Evolutionary conservation across 2,113 vertebrate genomes (phyloP), one percentile per base, ranked within the genome.

Genomic region (Aplodontia rufa): DNA sequence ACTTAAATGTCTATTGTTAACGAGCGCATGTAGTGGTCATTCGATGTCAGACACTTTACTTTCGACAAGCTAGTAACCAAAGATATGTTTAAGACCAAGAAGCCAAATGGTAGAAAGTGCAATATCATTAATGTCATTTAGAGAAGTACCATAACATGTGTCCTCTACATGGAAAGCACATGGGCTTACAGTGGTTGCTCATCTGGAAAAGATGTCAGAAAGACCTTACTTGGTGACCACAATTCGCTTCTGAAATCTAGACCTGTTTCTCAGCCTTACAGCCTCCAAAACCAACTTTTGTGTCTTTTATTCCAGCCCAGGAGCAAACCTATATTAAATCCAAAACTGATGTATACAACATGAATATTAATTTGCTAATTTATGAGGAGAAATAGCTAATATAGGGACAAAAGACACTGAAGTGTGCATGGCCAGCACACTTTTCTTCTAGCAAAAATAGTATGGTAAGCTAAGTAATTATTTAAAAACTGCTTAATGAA

Each of bases 361-460:
- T 66, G 24, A 74, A 80, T 85, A 76, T 79, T 69, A 84, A 90
- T 42, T 90, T 87, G 24, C 84, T 64, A 51, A 90, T 68, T 92
- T 76, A 9, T 24, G 37, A 20, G 6, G 2, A 86, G 32, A 94
- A 74, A 68, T 94, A 60, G 66, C 28, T 72, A 76, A 81, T 51
- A 24, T 1, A 76, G 2, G 6, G 24, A 53, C 45, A 14, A 42
- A 87, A 88, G 88, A 80, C 26, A 28, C 11, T 80, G 51, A 90
- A 94, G 6, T 53, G 1, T 62, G 3, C 42, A 53, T 74, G 32
- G 5, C 2, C 10, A 95, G 64, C 11, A 62, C 49, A 87, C 13
- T 91, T 91, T 92, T 81, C 47, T 86, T 42, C 1, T 17, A 42
- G 7, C 14, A 86, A 92, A 20, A 84, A 60, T 79, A 66, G 75